Evolutionary conservation across 92 coral and sea anemone species (phyloP).

Genomic region (Zoanthus gigantus): DNA sequence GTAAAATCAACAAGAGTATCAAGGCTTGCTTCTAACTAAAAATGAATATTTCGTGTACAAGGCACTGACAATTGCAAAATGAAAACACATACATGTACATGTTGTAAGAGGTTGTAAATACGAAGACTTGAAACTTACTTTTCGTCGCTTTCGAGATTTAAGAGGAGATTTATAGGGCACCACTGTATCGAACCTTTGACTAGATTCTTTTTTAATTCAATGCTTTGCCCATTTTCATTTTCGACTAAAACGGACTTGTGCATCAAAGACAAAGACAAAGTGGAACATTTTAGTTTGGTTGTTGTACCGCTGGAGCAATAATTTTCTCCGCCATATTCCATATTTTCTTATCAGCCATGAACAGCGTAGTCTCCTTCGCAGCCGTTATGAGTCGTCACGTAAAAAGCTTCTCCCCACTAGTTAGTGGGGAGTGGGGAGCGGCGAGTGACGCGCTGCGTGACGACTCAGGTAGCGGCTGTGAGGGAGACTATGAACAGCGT

Average conservation of each 20-base stretch:
- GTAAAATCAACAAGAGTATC: conserved; percentile 12
- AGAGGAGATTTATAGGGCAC: conserved; percentile 28
- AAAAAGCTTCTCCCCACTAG: no score
- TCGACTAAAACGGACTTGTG: conserved; percentile 30
- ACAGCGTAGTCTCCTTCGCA: no score
- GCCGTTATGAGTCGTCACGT: no score
- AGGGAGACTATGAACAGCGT: not conserved
- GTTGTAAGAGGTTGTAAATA: not conserved
- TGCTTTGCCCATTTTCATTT: no score
- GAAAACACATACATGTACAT: not conserved
- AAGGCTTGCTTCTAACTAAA: not conserved
- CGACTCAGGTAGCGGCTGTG: no score
- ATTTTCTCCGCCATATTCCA: not conserved
- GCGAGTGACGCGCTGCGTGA: no score
- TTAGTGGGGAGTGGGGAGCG: no score
- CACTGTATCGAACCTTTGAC: conserved; percentile 19
- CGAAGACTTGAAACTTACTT: not conserved
- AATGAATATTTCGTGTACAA: not conserved
- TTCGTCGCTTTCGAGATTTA: no score
- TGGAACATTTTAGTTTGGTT: conserved; percentile 45
- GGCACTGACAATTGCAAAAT: conserved; percentile 10
- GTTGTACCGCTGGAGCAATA: not conserved
- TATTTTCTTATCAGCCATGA: conserved; percentile 49
- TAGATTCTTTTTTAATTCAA: no score
- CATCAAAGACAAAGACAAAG: conserved; percentile 3